Percentiles rank a stretch among this genome's conserved stretches.
Evolutionary conservation across 2,797 vertebrate species (phyloP).

Genomic region (Tenualosa ilisha): DNA sequence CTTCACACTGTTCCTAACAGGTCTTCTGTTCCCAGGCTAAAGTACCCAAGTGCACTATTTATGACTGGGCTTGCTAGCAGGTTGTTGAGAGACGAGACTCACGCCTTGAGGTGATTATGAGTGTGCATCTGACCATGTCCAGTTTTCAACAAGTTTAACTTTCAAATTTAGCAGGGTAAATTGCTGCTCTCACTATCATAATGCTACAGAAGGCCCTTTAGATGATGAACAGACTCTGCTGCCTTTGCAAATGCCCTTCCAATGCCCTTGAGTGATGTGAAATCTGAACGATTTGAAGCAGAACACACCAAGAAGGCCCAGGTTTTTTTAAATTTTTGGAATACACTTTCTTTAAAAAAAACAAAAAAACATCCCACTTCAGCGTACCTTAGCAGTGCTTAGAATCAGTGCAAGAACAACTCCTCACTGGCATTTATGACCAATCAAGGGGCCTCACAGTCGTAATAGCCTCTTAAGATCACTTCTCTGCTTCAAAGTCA

Average conservation of each 20-base stretch:
- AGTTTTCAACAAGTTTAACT: background rate
- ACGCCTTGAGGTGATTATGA: background rate
- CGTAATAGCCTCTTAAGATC: conserved; percentile 52
- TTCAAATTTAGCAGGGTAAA: background rate
- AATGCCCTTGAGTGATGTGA: background rate
- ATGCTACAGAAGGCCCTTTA: too few relatives aligned
- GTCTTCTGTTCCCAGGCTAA: background rate
- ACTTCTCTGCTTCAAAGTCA: conserved; percentile 35
- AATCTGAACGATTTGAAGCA: background rate
- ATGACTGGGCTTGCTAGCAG: background rate
- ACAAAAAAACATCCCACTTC: background rate
- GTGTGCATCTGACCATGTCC: background rate
- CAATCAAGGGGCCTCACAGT: conserved; percentile 44
- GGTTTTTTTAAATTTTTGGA: background rate
- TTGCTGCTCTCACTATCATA: background rate
- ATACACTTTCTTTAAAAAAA: background rate
- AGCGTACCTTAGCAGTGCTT: background rate
- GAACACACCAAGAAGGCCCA: background rate
- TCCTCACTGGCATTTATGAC: conserved; percentile 60
- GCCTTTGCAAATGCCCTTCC: background rate
- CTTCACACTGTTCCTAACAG: background rate
- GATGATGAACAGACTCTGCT: background rate
- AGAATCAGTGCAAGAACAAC: conserved; percentile 35
- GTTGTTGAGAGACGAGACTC: background rate
- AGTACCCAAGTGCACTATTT: background rate